These are phyloP conservation scores for Lepeophtheirus salmonis DNA, from an alignment of 1,140 invertebrate species.

Conservation along the genomic window DNA sequence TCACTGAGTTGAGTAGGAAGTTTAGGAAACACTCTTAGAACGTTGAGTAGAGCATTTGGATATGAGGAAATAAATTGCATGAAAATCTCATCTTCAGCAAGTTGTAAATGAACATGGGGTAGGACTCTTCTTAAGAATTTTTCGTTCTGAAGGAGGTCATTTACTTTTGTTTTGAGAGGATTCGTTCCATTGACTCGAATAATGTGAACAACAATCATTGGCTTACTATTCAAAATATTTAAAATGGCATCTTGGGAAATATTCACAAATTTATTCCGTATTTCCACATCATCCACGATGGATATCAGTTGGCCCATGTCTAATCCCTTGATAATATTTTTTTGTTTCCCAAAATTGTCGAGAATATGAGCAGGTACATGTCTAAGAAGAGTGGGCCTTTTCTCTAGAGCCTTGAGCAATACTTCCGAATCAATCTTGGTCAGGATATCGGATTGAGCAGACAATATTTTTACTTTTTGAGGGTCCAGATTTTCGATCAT, in stretches of 20 bases:
- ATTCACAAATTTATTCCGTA: neutral
- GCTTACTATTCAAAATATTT: neutral
- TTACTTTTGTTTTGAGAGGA: neutral
- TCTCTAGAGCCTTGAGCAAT: neutral
- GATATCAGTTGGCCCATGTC: neutral
- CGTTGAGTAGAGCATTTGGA: neutral
- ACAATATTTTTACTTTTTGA: neutral
- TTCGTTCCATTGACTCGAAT: neutral
- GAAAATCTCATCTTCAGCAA: neutral
- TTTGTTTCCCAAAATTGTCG: neutral
- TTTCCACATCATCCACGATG: neutral
- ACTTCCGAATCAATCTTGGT: no score
- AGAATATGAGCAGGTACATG: neutral
- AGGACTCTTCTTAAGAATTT: neutral
- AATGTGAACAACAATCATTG: neutral
- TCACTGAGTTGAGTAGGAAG: neutral
- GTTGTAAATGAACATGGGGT: neutral
- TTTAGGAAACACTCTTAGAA: neutral
- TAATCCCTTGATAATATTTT: neutral
- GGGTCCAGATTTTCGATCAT: neutral
- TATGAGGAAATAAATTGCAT: neutral
- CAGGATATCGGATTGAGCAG: neutral
- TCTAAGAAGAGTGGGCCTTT: neutral
- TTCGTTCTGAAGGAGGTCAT: neutral
- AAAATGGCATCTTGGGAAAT: neutral